Evolutionary conservation across 2,797 vertebrate species (phyloP), one percentile per base, ranked within the genome.

Genomic region (Onychomys leucogaster): DNA sequence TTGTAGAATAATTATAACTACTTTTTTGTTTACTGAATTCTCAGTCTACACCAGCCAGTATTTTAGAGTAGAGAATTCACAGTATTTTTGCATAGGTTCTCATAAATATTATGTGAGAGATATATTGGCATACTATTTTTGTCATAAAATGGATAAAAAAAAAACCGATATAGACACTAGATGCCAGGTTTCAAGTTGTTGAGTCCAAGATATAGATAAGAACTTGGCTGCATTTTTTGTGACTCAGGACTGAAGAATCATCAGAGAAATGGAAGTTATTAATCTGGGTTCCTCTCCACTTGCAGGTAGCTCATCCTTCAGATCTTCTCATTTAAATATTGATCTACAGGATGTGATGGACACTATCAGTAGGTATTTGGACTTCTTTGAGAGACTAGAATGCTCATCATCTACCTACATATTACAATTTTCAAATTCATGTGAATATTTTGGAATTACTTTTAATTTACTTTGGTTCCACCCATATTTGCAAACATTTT

Each of bases 1-100:
- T 95, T 81, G 82, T 73, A 87, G 86, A 93, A 93, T 95, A 94
- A 88, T 77, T 78, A 83, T 46, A 57, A 12, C 7, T 59, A 46
- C 19, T 25, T 73, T 82, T 85, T 82, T 52, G 52, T 52, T 52
- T 52, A 59, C 16, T 71, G 21, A 61, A 21, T 69, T 83, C 5
- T 90, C 52, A 49, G 41, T 94, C 23, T 84, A 23, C 13, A 41
- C 10, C 67, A 91, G 77, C 37, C 19, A 76, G 4, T 4, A 49
- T 91, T 88, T 91, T 67, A 86, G 23, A 89, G 5, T 63, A 3
- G 11, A 23, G 5, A 83, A 55, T 94, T 90, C 49, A 78, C 6
- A 87, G 43, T 32, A 32, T 49, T 85, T 90, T 85, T 25, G 71
- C 5, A 77, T 11, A 67, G 1, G 2, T 89, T 94, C 21, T 83